Evolutionary conservation across 1,140 invertebrate species (phyloP).

Genomic region (Drosophila melanica): DNA sequence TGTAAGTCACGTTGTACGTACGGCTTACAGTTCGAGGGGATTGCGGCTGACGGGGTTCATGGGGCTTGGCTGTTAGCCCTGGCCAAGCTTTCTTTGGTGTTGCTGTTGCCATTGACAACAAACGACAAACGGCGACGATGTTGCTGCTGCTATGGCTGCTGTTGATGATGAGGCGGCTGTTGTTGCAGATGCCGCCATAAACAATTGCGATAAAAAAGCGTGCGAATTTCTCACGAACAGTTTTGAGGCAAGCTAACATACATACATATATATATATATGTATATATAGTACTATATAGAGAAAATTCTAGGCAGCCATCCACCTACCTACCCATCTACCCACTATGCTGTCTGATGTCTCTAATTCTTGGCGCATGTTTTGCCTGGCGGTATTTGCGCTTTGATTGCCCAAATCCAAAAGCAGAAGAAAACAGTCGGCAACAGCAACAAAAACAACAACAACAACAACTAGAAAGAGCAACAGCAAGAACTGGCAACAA

Average conservation of each 20-base stretch:
- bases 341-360: slow-evolving; percentile 31
- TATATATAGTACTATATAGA: slow-evolving; percentile 14
- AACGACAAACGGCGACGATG: slow-evolving; percentile 38
- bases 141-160: slow-evolving; percentile 28
- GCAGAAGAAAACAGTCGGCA: slow-evolving; percentile 27
- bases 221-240: slow-evolving; percentile 80
- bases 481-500: slow-evolving; percentile 31
- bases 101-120: slow-evolving; percentile 76
- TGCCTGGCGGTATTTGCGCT: slow-evolving; percentile 75
- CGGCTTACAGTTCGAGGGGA: slow-evolving; percentile 38
- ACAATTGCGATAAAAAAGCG: slow-evolving; percentile 82
- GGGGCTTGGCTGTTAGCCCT: slow-evolving; percentile 20
- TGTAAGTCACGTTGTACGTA: slow-evolving; percentile 78
- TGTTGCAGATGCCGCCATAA: slow-evolving; percentile 80
- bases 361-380: slow-evolving; percentile 66
- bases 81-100: slow-evolving; percentile 73
- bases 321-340: slow-evolving; percentile 55
- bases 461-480: slow-evolving; percentile 17
- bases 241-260: slow-evolving; percentile 44
- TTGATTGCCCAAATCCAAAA: slow-evolving; percentile 77
- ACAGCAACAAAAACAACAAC: slow-evolving; percentile 28
- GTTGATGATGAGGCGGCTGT: slow-evolving; percentile 41
- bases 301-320: slow-evolving; percentile 20
- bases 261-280: neutral
- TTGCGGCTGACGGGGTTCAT: neutral